phyloP scores from a whole-genome alignment of 2,797 vertebrate genomes.

The Acrossocheilus fasciatus region DNA sequence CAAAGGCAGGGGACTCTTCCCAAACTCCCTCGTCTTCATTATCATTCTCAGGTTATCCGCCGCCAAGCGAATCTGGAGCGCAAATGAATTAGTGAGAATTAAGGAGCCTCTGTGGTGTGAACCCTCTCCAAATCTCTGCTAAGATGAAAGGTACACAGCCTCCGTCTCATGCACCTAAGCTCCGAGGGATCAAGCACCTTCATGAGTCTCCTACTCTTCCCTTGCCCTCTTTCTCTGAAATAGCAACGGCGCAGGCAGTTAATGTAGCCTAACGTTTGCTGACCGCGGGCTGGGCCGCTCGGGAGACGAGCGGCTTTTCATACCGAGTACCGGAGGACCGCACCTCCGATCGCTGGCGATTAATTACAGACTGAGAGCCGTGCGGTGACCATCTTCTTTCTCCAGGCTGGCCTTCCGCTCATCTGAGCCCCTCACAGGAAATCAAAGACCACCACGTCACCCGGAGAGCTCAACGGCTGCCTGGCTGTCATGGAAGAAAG shows the following conservation, averaged over 20 bases:
- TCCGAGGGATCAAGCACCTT: conserved; percentile 81
- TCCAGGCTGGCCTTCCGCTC: conserved; percentile 77
- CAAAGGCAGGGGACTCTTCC: conserved; percentile 92
- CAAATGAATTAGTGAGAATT: conserved; percentile 99
- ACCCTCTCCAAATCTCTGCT: conserved; percentile 96
- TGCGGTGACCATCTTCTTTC: conserved; percentile 77
- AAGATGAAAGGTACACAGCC: conserved; percentile 95
- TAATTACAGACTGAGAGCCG: conserved; percentile 87
- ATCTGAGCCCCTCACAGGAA: conserved; percentile 79
- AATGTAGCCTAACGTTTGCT: conserved; percentile 92
- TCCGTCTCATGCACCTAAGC: conserved; percentile 86
- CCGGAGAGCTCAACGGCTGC: conserved; percentile 60
- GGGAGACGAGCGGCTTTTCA: conserved; percentile 83
- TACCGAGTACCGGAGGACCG: conserved; percentile 79
- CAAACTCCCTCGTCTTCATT: conserved; percentile 89
- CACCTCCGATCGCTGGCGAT: conserved; percentile 84
- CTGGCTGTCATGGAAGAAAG: conserved; percentile 66
- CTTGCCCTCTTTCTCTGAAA: conserved; percentile 70
- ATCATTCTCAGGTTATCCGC: conserved; percentile 85
- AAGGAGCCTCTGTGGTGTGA: conserved; percentile 96
- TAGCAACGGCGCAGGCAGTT: conserved; percentile 86
- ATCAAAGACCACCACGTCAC: conserved; percentile 77
- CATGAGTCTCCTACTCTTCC: conserved; percentile 73
- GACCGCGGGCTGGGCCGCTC: conserved; percentile 89
- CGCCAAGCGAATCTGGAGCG: conserved; percentile 97